Base-by-base conservation (phyloP, 1,140 invertebrate species). In the Apis dorsata region DNA sequence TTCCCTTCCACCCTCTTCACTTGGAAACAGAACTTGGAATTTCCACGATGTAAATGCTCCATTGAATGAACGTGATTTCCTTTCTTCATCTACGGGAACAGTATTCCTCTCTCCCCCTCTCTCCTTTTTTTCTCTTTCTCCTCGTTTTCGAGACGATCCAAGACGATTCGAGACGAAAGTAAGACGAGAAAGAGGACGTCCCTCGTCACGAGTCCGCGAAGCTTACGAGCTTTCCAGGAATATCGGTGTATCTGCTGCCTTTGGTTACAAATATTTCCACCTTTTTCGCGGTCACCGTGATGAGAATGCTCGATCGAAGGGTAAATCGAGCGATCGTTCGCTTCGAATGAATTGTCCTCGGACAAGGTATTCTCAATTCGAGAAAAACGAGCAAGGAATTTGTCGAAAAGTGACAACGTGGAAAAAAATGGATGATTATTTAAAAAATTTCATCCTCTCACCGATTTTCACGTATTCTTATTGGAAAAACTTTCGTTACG, bases 21-120 rank as follows among this genome's bases (percentile, higher is more conserved):
- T 55, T n/a, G 71, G 72, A 72, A 34, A 84, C 59, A 62, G 72
- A 84, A 59, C 76, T 76, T 62, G 85, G 81, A 86, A 84, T 86
- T 84, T 84, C 76, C 85, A 66, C 81, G 81, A 87, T 80, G 81
- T 87, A 87, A 87, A 84, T 79, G 85, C 62, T 77, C 77, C 62
- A 63, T 75, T 79, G 34, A 34, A 34, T 69, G 83, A 83, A 71
- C 79, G 79, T 71, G 1, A 78, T 82, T 87, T 66, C 76, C 21
- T 49, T 21, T 34, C 21, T 15, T 53, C 70, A 57, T 21, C 24
- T 15, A 55, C 24, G 24, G 24, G 24, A 24, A 12, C 5, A 13
- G 5, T 7, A 3, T 28, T 12, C 7, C 3, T 17, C n/a, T n/a
- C 59, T 28, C 11, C 60, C n/a, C 17, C 10, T 13, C 11, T 65